Conservation (phyloP, 2,113 vertebrate genomes). For the Fregata magnificens region DNA sequence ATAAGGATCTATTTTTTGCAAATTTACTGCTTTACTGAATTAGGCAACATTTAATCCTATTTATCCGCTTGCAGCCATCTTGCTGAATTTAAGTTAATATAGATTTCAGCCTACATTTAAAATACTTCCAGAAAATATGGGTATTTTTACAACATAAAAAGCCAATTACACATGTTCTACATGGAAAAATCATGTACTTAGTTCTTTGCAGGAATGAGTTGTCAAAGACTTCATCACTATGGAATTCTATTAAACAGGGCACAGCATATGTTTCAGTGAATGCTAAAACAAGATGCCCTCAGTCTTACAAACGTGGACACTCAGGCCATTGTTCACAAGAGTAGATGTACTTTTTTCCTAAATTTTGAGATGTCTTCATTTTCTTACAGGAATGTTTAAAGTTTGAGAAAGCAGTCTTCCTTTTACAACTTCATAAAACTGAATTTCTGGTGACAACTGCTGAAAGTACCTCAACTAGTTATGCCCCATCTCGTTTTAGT, state of each 20-base stretch:
- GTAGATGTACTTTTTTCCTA: background rate
- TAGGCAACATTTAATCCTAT: background rate
- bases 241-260: background rate
- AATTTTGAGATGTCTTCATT: background rate
- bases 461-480: background rate
- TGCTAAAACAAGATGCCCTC: background rate
- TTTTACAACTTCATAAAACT: background rate
- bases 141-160: background rate
- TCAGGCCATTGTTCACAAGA: background rate
- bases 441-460: background rate
- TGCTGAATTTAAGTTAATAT: background rate
- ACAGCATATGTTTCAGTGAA: background rate
- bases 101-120: background rate
- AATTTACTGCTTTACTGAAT: background rate
- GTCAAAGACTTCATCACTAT: background rate
- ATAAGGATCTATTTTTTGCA: background rate
- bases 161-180: background rate
- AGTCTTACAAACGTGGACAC: background rate
- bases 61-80: background rate
- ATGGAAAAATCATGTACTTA: background rate
- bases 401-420: background rate
- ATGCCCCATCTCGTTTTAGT: rapidly evolving
- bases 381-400: background rate
- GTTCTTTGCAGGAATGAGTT: background rate
- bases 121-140: background rate